Base-by-base conservation (phyloP, 2,888 invertebrate species). In the Diloba caeruleocephala region DNA sequence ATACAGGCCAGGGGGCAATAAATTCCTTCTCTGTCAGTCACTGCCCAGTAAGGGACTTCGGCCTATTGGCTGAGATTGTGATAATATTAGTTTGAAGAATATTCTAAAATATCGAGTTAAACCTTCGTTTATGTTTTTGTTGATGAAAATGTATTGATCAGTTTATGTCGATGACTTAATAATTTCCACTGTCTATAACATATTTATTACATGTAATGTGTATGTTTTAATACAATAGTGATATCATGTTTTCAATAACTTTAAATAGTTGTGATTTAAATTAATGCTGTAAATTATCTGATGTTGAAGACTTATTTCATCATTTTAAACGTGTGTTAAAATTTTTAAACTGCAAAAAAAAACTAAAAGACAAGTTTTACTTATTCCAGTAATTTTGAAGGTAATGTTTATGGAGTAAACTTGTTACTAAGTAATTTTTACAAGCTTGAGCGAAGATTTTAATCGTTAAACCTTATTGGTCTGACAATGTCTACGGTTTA, bases 11-110 rank as follows among this genome's bases (percentile, higher is more conserved):
- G 48, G 42, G 44, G 46, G 38, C 49, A 32, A 54, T 67, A 63
- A 61, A 63, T 67, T 67, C 23, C 38, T 66, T 49, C 29, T 14
- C 37, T 37, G 62, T 38, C 49, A 14, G 31, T 67, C 54, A 45
- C 21, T 50, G 65, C 12, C 34, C 38, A 32, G 23, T 19, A 14
- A 14, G 21, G 39, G 9, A 25, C 4, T 12, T 19, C 14, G 5
- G 19, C 19, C n/a, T 28, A n/a, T 9, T 21, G 39, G 31, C 31
- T 46, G 34, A 36, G 33, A 45, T 33, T 32, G 19, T 17, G 19
- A 33, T 15, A 23, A 19, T 34, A 3, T 33, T 42, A 45, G 14
- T 26, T 13, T 2, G 21, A 12, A 29, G 12, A 25, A 10, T 8
- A 13, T 21, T 17, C 38, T 28, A 2, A 2, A 0, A 12, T 12